Evolutionary conservation across 2,797 vertebrate genomes (phyloP).

Genomic region (Rhinogobio ventralis): DNA sequence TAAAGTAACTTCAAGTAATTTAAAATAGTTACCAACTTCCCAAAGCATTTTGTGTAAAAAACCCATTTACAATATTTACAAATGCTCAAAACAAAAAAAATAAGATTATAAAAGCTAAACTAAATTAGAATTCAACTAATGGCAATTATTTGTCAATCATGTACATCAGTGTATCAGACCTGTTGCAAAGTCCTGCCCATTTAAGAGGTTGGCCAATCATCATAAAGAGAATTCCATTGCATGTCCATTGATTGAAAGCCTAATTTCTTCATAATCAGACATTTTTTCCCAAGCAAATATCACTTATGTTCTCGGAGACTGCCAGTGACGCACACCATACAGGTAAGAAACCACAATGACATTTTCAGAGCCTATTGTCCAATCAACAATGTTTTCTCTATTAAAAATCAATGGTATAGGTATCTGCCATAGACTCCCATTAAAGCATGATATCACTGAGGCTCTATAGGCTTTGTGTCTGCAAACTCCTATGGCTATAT

Average conservation of each 20-base stretch:
- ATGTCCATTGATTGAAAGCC: not conserved
- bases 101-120: not conserved
- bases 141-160: not conserved
- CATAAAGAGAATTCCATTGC: not conserved
- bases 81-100: not conserved
- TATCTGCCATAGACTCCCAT: not conserved
- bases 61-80: not conserved
- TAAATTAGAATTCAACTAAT: not conserved
- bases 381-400: not conserved
- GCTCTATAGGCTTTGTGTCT: not conserved
- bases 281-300: not conserved
- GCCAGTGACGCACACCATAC: not conserved
- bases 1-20: not conserved
- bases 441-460: not conserved
- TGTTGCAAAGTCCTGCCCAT: not conserved
- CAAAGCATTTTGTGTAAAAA: not conserved
- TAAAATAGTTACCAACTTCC: too few species aligned
- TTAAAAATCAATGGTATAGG: not conserved
- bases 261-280: not conserved
- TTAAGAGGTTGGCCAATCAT: not conserved
- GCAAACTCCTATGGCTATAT: not conserved
- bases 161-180: not conserved
- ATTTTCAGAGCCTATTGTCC: not conserved
- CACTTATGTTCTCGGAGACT: not conserved
- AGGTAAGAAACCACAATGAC: not conserved